phyloP scores from a whole-genome alignment of 2,888 invertebrate species.

The Stenotaenia linearis region DNA sequence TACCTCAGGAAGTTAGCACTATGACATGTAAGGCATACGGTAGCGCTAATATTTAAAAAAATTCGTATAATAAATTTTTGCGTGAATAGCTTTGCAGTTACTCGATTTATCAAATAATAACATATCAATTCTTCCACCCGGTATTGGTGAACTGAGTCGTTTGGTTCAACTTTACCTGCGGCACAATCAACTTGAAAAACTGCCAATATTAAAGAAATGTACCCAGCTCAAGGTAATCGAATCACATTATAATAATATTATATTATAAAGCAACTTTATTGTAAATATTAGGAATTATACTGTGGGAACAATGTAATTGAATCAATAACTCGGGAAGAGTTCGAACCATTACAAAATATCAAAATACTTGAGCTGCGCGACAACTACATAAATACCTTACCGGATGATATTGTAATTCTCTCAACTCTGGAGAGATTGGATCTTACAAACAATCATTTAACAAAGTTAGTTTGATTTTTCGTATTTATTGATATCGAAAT shows the following conservation, averaged over 20 bases:
- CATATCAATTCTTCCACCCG: slow-evolving; percentile 56
- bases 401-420: slow-evolving; percentile 69
- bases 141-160: slow-evolving; percentile 56
- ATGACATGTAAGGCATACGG: background rate
- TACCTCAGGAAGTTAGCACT: background rate
- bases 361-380: slow-evolving; percentile 39
- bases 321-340: slow-evolving; percentile 60
- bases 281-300: slow-evolving; percentile 58
- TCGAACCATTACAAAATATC: slow-evolving; percentile 42
- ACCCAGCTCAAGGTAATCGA: slow-evolving; percentile 58
- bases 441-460: slow-evolving; percentile 69
- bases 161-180: slow-evolving; percentile 48
- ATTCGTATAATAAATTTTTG: too few relatives aligned
- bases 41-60: too few relatives aligned
- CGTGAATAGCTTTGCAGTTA: slow-evolving; percentile 58
- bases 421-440: slow-evolving; percentile 74
- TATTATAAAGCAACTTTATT: background rate
- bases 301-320: slow-evolving; percentile 75
- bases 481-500: slow-evolving; percentile 19
- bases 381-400: slow-evolving; percentile 44
- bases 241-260: too few relatives aligned
- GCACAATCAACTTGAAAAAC: slow-evolving; percentile 45
- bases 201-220: slow-evolving; percentile 61
- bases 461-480: slow-evolving; percentile 42
- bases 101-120: slow-evolving; percentile 69